Evolutionary conservation across 1,140 invertebrate species (phyloP), one percentile per base, ranked within the genome.

Genomic region (Phymorhynchus buccinoides): DNA sequence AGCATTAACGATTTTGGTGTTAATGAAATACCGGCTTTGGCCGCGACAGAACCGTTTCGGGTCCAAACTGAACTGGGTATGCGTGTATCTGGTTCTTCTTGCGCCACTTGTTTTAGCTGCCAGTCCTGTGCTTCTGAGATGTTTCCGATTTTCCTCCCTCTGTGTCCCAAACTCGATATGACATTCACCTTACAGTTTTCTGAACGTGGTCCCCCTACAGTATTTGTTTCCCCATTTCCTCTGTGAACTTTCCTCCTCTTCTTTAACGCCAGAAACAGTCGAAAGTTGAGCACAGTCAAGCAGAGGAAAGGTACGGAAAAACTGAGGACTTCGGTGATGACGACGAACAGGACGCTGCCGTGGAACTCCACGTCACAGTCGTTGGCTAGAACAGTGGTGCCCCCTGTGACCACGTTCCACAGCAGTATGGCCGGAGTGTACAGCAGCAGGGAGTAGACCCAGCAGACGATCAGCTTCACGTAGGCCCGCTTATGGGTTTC

Each of bases 361-460:
- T 71, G 80, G 80, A 91, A 91, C 75, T 90, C 89, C 3, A 88
- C 89, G 71, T 90, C 87, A 77, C 90, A 91, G 41, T 90, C 89
- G 9, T 73, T 42, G 4, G 30, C 32, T 71, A 62, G 86, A 1
- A 88, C 83, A 1, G 66, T 77, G 12, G 86, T 48, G n/a, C 84
- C 52, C 7, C 88, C 90, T 1, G 62, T 68, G 87, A 86, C 88
- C 22, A 84, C 81, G 42, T 91, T 88, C 88, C 88, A 90, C n/a
- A 88, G 87, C 79, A 90, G 89, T 32, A 90, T 90, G 7, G 88
- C 88, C 22, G 90, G 90, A 2, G 87, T 85, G 83, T 90, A 91
- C 14, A 90, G 37, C 0, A 87, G 42, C 32, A 90, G 88, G 0
- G 88, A 75, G 18, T 86, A 44, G 1, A 89, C 1, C 90, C 90